Conservation (phyloP, 2,113 vertebrate genomes). For the Oriolus oriolus region DNA sequence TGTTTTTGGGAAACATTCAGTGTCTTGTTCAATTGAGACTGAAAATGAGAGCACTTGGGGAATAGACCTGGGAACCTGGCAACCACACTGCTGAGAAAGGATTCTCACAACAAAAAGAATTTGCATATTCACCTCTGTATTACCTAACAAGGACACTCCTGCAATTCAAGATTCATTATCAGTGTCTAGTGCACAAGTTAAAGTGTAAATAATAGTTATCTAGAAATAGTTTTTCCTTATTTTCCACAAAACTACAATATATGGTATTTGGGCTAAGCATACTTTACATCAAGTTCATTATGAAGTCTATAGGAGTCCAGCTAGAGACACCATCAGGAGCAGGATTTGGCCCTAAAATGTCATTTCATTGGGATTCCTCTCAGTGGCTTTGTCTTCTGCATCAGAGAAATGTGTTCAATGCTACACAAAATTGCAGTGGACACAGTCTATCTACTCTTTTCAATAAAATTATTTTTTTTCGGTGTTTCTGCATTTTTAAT, state of each 20-base stretch:
- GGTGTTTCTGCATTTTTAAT: background rate
- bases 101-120: background rate
- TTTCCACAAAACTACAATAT: background rate
- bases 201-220: background rate
- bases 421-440: background rate
- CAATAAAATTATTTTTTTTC: background rate
- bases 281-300: background rate
- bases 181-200: background rate
- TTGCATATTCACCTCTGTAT: background rate
- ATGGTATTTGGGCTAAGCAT: background rate
- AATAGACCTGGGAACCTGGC: conserved; percentile 43
- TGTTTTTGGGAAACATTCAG: conserved; percentile 36
- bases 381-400: background rate
- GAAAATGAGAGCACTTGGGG: conserved; percentile 51
- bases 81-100: conserved; percentile 14
- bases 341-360: background rate
- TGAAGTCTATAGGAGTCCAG: background rate
- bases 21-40: conserved; percentile 15
- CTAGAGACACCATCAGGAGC: background rate
- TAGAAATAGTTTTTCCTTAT: background rate
- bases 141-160: background rate
- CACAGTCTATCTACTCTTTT: background rate
- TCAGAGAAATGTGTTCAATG: background rate
- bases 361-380: background rate
- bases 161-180: background rate